Base-by-base conservation (phyloP, 2,797 vertebrate species). In the Hypotaenidia philippensis region DNA sequence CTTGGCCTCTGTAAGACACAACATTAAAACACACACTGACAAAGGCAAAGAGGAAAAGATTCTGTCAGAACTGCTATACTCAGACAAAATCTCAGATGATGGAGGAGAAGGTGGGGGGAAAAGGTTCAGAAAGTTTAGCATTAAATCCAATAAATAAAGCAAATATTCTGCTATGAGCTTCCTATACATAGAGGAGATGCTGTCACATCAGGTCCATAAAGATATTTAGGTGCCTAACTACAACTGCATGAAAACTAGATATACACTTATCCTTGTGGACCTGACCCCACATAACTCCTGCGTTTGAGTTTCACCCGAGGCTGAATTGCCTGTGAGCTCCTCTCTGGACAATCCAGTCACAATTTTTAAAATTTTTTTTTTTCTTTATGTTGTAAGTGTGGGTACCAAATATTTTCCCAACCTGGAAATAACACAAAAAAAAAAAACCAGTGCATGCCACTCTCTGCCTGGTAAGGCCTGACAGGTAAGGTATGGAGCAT, bases 1-100 rank as follows among this genome's bases (percentile, higher is more conserved):
- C n/a, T n/a, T 94, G 64, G 97, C 97, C 22, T 98, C 98, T 98
- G 90, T 65, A 89, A 70, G 27, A 75, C 55, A 93, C 13, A 92
- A 49, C 18, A 70, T 71, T 20, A 61, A 93, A 88, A 74, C 11
- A 75, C 44, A 84, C 3, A 34, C 7, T 57, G 50, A 84, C 10
- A 80, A 56, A 90, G 31, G 4, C 52, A 45, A 44, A 71, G 26
- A 74, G 38, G 20, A 55, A 72, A 90, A 6, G 29, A 56, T 75
- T 60, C 49, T 44, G 25, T 14, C 50, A 71, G 55, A 94, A 61
- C 6, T 68, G 20, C 41, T 15, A 10, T 17, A 68, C 27, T 4
- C 13, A 34, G 41, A 81, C 13, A 81, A 91, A 87, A 63, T 56
- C 40, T 75, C 44, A 63, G 26, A 29, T 21, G 19, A 32, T 16